These are phyloP conservation scores for Lasius platythorax DNA, from an alignment of 2,888 invertebrate species.

Conservation along the genomic window DNA sequence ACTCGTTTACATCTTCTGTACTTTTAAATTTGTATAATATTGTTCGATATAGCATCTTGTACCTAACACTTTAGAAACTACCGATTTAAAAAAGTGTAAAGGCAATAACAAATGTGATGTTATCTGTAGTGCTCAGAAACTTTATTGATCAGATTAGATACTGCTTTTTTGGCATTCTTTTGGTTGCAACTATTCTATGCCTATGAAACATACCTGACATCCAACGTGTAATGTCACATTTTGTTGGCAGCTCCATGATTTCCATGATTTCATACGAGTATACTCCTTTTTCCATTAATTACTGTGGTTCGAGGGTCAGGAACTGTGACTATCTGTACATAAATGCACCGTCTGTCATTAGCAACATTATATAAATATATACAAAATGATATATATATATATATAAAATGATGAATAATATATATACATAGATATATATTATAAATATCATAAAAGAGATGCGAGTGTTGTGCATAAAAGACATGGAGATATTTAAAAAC, in stretches of 20 bases:
- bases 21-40: constrained; percentile 60
- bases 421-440: constrained; percentile 71
- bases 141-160: constrained; percentile 19
- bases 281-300: constrained; percentile 49
- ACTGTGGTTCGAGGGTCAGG: constrained; percentile 78
- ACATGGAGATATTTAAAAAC: constrained; percentile 62
- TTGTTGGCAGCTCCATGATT: not conserved
- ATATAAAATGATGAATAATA: constrained; percentile 62
- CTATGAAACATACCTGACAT: constrained; percentile 9
- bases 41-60: constrained; percentile 55
- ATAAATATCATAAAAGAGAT: constrained; percentile 66
- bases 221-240: not conserved
- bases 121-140: constrained; percentile 12
- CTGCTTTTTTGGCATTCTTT: constrained; percentile 68
- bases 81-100: constrained; percentile 49
- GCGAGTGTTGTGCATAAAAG: constrained; percentile 68
- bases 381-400: constrained; percentile 63
- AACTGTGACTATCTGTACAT: constrained; percentile 84
- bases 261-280: constrained; percentile 19
- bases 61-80: constrained; percentile 59
- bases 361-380: constrained; percentile 78
- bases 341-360: constrained; percentile 84
- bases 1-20: constrained; percentile 73
- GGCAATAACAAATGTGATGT: constrained; percentile 8
- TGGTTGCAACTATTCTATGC: constrained; percentile 47